These are phyloP conservation scores for Labrus mixtus DNA, from an alignment of 2,113 vertebrate species.

Conservation along the genomic window DNA sequence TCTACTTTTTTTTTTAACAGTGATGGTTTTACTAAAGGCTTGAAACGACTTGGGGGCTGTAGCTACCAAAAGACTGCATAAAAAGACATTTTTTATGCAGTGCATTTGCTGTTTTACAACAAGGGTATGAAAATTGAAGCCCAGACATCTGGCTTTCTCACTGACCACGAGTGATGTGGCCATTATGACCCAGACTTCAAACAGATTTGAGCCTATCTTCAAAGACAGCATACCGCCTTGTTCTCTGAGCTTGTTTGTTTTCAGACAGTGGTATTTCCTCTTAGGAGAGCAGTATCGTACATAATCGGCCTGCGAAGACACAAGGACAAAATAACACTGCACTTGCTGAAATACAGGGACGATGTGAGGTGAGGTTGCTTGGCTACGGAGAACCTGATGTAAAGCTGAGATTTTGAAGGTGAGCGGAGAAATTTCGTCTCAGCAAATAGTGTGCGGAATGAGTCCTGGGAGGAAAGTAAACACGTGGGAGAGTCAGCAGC, in stretches of 20 bases:
- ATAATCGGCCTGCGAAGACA: conserved; percentile 38
- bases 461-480: conserved; percentile 67
- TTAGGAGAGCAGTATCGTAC: conserved; percentile 41
- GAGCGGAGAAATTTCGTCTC: conserved; percentile 47
- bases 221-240: conserved; percentile 47
- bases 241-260: conserved; percentile 69
- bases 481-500: conserved; percentile 69
- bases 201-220: conserved; percentile 49
- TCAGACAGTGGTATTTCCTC: conserved; percentile 74
- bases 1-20: too few species aligned
- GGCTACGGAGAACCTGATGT: conserved; percentile 3
- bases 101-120: conserved; percentile 16
- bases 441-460: conserved; percentile 57
- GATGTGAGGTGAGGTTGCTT: neutral
- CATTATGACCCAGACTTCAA: conserved; percentile 61
- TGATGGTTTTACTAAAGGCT: neutral
- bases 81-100: neutral
- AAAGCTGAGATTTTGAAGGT: conserved; percentile 46
- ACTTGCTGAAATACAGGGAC: conserved; percentile 30
- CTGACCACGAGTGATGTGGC: conserved; percentile 13
- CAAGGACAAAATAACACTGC: conserved; percentile 13
- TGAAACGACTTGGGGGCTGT: neutral
- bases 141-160: conserved; percentile 10
- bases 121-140: neutral
- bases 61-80: neutral